Conservation (phyloP, 2,888 invertebrate genomes). For the Luffia ferchaultella region DNA sequence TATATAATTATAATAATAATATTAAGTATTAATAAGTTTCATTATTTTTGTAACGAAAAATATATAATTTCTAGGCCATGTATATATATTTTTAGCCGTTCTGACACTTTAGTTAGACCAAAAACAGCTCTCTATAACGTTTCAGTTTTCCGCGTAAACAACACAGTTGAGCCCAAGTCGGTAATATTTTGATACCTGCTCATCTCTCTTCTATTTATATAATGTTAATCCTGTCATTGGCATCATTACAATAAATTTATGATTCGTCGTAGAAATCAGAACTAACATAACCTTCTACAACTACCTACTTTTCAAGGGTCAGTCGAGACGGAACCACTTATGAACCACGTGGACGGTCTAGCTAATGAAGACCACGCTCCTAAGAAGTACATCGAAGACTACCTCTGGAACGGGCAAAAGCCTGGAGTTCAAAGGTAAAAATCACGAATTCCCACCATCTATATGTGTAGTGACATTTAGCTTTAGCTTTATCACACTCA, state of each 20-base stretch:
- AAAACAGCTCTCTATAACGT: too few species aligned
- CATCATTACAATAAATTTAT: background rate
- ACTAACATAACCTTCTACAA: background rate
- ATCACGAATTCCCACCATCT: slow-evolving; percentile 15
- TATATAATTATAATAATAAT: background rate
- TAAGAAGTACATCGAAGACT: slow-evolving; percentile 58
- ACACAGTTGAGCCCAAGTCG: too few species aligned
- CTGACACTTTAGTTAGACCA: too few species aligned
- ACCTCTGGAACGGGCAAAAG: slow-evolving; percentile 58
- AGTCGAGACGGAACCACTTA: slow-evolving; percentile 78
- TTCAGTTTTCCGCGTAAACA: too few species aligned
- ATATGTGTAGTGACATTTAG: slow-evolving; percentile 13
- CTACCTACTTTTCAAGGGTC: slow-evolving; percentile 54
- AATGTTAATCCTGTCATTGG: background rate
- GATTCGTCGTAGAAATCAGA: too few species aligned
- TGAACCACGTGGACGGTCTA: slow-evolving; percentile 70
- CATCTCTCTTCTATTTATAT: background rate
- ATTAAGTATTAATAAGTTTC: too few species aligned
- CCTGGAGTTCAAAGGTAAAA: slow-evolving; percentile 51
- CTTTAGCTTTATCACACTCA: slow-evolving; percentile 9
- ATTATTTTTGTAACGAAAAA: too few species aligned
- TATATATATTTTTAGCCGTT: too few species aligned
- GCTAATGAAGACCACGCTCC: slow-evolving; percentile 29
- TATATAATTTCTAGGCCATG: too few species aligned
- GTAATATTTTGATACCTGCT: too few species aligned